Evolutionary conservation across 2,797 vertebrate genomes (phyloP), one percentile per base, ranked within the genome.

Genomic region (Dicrostonyx torquatus): DNA sequence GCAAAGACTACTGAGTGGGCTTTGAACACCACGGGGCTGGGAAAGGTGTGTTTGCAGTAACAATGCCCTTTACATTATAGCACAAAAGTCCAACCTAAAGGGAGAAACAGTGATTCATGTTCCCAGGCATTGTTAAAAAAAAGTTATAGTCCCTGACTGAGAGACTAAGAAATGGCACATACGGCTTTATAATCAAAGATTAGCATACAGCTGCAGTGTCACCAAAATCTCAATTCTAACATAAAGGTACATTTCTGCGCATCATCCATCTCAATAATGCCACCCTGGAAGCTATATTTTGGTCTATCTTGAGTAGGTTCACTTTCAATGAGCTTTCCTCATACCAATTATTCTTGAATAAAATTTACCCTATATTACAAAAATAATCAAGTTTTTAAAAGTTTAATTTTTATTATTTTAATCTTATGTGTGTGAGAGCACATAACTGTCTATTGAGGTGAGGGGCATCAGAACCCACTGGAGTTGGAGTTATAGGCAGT

Each of bases 221-320:
- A 91, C 3, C 31, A 40, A 53, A 70, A 58, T 66, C 43, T 80
- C 34, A 37, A 58, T 55, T 89, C 45, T 91, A 55, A n/a, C 22
- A 95, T 76, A 87, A 43, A 76, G 34, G 82, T 66, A 24, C 3
- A 68, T n/a, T 60, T 72, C 14, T 75, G 37, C 40, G 53, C 40
- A 62, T 62, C 66, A 58, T 50, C 92, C 68, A 76, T 66, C 68
- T 31, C 93, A 66, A 90, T 79, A 75, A 93, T 34, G n/a, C 20
- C 45, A 77, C 1, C 62, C 45, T 93, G 11, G 79, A 87, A 96
- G 72, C 37, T 75, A 83, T 50, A 88, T 88, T 68, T 87, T 95
- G 37, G 53, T 89, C 58, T 18, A 62, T 75, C 50, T 84, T 79
- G 78, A 79, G 48, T 15, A n/a, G 18, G 43, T 31, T 86, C 12